phyloP scores from a whole-genome alignment of 2,113 vertebrate genomes.

The Motacilla alba region DNA sequence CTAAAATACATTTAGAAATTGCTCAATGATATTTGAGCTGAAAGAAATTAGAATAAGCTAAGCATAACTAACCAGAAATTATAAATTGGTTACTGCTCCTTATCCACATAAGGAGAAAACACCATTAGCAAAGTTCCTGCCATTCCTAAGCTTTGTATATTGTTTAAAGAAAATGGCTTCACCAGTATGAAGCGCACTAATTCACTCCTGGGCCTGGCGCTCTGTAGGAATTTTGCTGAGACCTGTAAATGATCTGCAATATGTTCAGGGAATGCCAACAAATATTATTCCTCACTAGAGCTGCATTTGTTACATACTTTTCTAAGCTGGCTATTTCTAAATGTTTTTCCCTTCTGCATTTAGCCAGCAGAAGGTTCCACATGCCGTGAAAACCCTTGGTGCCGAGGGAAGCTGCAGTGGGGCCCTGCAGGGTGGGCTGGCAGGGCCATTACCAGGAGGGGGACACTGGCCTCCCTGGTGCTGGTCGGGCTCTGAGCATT shows the following conservation, averaged over 20 bases:
- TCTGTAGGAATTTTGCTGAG: conserved; percentile 17
- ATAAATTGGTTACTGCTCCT: neutral
- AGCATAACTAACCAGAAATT: neutral
- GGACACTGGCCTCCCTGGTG: no score
- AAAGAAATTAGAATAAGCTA: conserved; percentile 10
- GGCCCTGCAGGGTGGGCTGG: neutral
- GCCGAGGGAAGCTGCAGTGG: neutral
- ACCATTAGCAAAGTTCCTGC: neutral
- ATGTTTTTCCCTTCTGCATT: neutral
- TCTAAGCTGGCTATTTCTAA: conserved; percentile 2
- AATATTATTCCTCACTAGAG: neutral
- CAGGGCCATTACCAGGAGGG: no score
- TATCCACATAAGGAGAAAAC: conserved; percentile 9
- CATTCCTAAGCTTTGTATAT: neutral
- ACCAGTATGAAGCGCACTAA: neutral
- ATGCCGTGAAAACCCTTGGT: neutral
- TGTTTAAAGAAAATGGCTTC: conserved; percentile 7
- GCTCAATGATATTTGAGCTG: neutral
- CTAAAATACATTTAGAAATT: neutral
- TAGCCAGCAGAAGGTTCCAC: neutral
- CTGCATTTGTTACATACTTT: neutral
- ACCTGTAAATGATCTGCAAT: conserved; percentile 28
- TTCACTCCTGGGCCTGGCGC: neutral
- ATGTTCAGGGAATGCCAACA: conserved; percentile 6
- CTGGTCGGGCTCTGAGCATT: neutral